Evolutionary conservation across 2,797 vertebrate genomes (phyloP).

Genomic region (Tiaroga cobitis): DNA sequence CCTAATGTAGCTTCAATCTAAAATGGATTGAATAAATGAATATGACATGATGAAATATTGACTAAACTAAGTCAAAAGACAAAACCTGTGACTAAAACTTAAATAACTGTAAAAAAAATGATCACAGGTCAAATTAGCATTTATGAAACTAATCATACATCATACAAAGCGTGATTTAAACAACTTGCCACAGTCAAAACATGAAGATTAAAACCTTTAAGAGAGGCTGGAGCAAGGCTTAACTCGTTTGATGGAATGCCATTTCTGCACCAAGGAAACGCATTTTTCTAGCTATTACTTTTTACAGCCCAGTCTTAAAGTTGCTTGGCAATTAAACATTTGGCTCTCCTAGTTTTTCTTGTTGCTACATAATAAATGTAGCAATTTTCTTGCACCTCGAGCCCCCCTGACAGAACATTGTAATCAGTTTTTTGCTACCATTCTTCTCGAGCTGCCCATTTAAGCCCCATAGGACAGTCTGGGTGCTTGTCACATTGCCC

Average conservation of each 20-base stretch:
- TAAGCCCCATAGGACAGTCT: constrained; percentile 70
- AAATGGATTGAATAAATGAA: background rate
- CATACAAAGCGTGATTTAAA: constrained; percentile 24
- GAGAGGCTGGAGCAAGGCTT: background rate
- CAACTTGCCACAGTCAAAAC: constrained; percentile 29
- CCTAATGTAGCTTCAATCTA: background rate
- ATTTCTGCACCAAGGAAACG: constrained; percentile 27
- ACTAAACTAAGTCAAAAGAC: background rate
- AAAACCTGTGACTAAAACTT: background rate
- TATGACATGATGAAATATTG: background rate
- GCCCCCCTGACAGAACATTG: constrained; percentile 67
- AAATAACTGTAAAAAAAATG: background rate
- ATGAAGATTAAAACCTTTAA: constrained; percentile 31
- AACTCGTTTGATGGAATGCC: constrained; percentile 18
- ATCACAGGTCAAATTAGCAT: background rate
- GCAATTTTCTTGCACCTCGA: constrained; percentile 71
- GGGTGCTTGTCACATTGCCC: constrained; percentile 66
- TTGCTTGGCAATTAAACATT: constrained; percentile 52
- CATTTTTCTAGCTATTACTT: constrained; percentile 48
- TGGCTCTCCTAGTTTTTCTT: constrained; percentile 62
- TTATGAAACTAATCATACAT: constrained; percentile 11
- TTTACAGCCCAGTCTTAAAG: constrained; percentile 38
- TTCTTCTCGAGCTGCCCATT: constrained; percentile 69
- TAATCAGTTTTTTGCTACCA: constrained; percentile 68
- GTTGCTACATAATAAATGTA: constrained; percentile 73